These are phyloP conservation scores for Xestia xanthographa DNA, from an alignment of 2,888 invertebrate genomes.

Conservation along the genomic window DNA sequence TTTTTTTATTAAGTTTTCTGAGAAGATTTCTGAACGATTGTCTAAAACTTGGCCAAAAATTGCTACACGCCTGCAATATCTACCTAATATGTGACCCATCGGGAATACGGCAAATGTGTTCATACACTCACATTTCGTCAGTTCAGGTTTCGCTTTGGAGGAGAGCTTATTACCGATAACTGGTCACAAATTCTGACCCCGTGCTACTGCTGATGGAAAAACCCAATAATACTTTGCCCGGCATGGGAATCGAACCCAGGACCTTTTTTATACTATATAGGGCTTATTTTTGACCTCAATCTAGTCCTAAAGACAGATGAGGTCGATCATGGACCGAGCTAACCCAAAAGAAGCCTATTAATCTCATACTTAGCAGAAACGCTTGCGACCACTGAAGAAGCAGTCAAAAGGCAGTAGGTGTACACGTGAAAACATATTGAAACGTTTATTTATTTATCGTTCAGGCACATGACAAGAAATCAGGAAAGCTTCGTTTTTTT, in stretches of 20 bases:
- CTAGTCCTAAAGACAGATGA: too few relatives aligned
- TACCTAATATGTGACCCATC: background rate
- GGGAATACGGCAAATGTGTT: background rate
- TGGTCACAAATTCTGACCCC: background rate
- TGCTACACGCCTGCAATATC: background rate
- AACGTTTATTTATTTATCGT: background rate
- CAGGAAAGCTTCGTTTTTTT: background rate
- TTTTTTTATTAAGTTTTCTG: background rate
- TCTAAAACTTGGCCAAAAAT: background rate
- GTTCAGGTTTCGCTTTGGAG: background rate
- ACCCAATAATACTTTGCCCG: background rate
- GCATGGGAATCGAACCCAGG: background rate
- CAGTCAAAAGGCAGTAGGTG: background rate
- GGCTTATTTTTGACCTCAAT: too few relatives aligned
- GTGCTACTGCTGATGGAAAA: background rate
- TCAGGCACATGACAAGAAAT: background rate
- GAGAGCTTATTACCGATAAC: background rate
- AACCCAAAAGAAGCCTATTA: too few relatives aligned
- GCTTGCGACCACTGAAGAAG: background rate
- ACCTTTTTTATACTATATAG: background rate
- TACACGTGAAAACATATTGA: background rate
- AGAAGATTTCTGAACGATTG: background rate
- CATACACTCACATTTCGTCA: background rate
- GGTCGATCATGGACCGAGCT: too few relatives aligned
- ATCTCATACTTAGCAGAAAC: background rate